Base-by-base conservation (phyloP, 2,113 vertebrate species). In the Aythya baeri region DNA sequence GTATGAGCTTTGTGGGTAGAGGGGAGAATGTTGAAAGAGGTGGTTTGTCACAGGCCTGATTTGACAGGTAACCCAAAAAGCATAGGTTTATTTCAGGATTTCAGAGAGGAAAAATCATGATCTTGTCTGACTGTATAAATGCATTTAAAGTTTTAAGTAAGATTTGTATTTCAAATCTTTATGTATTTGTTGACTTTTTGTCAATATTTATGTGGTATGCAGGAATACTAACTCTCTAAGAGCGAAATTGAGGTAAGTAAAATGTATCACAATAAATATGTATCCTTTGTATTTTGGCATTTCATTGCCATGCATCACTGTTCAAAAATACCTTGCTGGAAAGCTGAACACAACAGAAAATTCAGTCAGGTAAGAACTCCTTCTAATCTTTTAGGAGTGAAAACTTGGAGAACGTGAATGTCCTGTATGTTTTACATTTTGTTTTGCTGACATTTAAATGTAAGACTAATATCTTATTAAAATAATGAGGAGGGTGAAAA, bases 301-400 rank as follows among this genome's bases (percentile, higher is more conserved):
- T 86, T 50, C 15, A 16, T 7, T 71, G 63, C 36, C 27, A 7
- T 31, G 22, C 25, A 62, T 41, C 20, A 26, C 68, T 26, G 49
- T n/a, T 71, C 27, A 58, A 4, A 81, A 65, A 22, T n/a, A 41
- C 5, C 29, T 65, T 62, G 8, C 10, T 44, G 77, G 52, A 29
- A 34, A 66, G 44, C 44, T 32, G 58, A 50, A 18, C 38, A 11
- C 58, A 9, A 17, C 29, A 49, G 41, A 12, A 62, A 11, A 26
- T 29, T 79, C 54, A 41, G 29, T 46, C 58, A 55, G 43, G 26
- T 74, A 52, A 58, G 43, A 57, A 4, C 26, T 16, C 26, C 13
- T 65, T 15, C 15, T 58, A 23, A n/a, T 34, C 13, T 44, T 66
- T 17, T 6, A 0, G 3, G 4, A 23, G 15, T 11, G 5, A 8